phyloP scores from a whole-genome alignment of 2,113 vertebrate genomes.

The Oostethus manadensis region DNA sequence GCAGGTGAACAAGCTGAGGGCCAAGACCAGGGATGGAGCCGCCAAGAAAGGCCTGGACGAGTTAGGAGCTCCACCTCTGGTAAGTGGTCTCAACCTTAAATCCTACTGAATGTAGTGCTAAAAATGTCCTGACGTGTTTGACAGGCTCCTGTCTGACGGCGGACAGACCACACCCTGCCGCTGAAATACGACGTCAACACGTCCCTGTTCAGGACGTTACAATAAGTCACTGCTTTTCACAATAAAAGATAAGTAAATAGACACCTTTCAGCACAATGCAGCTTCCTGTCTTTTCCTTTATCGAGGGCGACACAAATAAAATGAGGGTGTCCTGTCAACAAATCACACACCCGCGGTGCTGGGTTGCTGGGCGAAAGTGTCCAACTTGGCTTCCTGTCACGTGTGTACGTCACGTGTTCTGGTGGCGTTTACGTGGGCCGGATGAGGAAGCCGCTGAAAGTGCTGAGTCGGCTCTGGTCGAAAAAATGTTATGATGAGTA shows the following conservation, averaged over 20 bases:
- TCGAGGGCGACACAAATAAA: no score
- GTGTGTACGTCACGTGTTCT: no score
- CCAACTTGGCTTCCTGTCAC: no score
- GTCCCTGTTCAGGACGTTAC: no score
- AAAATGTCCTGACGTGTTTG: not conserved
- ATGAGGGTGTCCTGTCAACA: no score
- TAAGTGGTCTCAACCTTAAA: not conserved
- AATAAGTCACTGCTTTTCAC: not conserved
- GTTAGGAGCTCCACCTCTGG: constrained; percentile 22
- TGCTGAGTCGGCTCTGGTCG: constrained; percentile 11
- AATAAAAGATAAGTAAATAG: not conserved
- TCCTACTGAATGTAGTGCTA: not conserved
- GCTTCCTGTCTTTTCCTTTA: not conserved
- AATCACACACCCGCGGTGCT: no score
- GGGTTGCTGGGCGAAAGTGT: no score
- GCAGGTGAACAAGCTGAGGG: constrained; percentile 65
- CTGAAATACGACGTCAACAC: not conserved
- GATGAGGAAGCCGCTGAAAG: no score
- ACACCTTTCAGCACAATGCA: no score
- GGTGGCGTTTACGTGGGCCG: no score
- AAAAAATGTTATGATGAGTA: no score
- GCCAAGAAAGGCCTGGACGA: constrained; percentile 60
- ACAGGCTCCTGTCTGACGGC: not conserved
- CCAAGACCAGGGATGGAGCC: constrained; percentile 53
- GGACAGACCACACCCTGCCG: not conserved